These are phyloP conservation scores for Netelia inedita DNA, from an alignment of 2,888 invertebrate species.

Conservation along the genomic window DNA sequence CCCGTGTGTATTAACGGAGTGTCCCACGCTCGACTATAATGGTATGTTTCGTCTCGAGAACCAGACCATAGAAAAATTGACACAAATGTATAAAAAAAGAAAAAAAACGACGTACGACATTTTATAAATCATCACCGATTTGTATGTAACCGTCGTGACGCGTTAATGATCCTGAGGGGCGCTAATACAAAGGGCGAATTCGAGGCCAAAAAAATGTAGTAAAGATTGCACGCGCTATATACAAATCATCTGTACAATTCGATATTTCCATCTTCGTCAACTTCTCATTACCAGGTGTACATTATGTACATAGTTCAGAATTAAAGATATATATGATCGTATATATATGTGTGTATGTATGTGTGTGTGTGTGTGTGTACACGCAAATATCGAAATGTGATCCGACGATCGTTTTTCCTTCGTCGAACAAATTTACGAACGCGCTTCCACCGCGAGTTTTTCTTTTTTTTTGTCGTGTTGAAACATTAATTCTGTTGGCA, in stretches of 20 bases:
- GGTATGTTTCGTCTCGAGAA: background rate
- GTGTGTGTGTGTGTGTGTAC: background rate
- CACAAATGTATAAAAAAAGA: background rate
- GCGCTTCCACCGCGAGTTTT: too few species aligned
- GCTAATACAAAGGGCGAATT: background rate
- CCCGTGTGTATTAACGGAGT: background rate
- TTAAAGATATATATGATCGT: slow-evolving; percentile 42
- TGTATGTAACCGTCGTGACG: too few species aligned
- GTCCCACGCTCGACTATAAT: background rate
- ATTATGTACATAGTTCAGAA: slow-evolving; percentile 46
- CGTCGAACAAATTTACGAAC: background rate
- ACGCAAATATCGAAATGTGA: slow-evolving; percentile 38
- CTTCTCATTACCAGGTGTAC: slow-evolving; percentile 28
- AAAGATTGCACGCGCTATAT: slow-evolving; percentile 62
- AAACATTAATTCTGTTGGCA: too few species aligned
- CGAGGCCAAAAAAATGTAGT: slow-evolving; percentile 5
- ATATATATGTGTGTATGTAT: slow-evolving; percentile 4
- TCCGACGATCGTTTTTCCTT: background rate
- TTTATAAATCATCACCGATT: background rate
- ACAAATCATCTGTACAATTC: slow-evolving; percentile 61
- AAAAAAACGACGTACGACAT: background rate
- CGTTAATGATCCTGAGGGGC: background rate
- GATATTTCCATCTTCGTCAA: slow-evolving; percentile 34
- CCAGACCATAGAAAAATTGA: background rate
- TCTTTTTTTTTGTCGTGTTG: too few species aligned